Evolutionary conservation across 2,797 vertebrate genomes (phyloP).

Genomic region (Sebastes kiyomatsui): DNA sequence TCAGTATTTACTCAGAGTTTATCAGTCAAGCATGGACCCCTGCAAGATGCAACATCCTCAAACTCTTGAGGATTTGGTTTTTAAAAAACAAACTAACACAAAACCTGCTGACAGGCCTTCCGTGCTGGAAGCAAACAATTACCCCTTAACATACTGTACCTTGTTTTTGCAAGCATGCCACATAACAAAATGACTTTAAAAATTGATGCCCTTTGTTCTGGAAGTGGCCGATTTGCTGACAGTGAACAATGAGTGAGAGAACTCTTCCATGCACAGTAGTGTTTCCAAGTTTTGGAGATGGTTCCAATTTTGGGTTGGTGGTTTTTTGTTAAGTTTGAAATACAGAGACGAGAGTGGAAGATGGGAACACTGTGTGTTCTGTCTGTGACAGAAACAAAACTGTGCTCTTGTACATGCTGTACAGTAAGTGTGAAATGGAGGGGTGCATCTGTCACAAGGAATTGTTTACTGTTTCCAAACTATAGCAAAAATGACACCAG

Average conservation of each 20-base stretch:
- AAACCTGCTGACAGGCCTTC: slow-evolving; percentile 36
- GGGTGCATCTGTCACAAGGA: neutral
- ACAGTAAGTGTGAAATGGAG: neutral
- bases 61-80: slow-evolving; percentile 7
- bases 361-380: slow-evolving; percentile 1
- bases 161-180: slow-evolving; percentile 42
- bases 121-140: slow-evolving; percentile 44
- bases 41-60: slow-evolving; percentile 2
- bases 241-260: slow-evolving; percentile 31
- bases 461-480: neutral
- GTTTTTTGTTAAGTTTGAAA: slow-evolving; percentile 6
- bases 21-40: slow-evolving; percentile 12
- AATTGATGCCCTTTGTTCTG: slow-evolving; percentile 57
- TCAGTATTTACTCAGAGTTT: slow-evolving; percentile 25
- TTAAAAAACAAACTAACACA: neutral
- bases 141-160: slow-evolving; percentile 17
- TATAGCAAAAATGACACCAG: neutral
- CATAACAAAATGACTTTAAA: slow-evolving; percentile 52
- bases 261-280: slow-evolving; percentile 2
- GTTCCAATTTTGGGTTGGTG: slow-evolving; percentile 31
- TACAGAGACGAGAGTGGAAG: neutral
- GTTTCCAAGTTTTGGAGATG: slow-evolving; percentile 26
- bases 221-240: slow-evolving; percentile 62
- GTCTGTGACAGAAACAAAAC: slow-evolving; percentile 21
- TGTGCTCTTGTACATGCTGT: neutral